Conservation (phyloP, 1,140 invertebrate species). For the Polyergus mexicanus region DNA sequence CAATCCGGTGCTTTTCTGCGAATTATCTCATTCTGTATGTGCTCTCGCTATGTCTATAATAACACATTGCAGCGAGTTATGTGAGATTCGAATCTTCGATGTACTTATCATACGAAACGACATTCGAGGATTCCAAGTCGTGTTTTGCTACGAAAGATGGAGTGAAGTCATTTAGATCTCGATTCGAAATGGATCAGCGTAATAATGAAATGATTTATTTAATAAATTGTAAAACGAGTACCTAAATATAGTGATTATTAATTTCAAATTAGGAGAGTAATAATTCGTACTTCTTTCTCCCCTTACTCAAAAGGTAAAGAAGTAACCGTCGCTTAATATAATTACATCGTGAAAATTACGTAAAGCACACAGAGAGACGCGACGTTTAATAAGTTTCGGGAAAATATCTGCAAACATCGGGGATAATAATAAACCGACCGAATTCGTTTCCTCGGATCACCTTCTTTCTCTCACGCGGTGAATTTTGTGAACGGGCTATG, state of each 20-base stretch:
- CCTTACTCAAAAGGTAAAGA: not conserved
- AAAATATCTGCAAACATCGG: conserved; percentile 43
- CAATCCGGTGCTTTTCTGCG: conserved; percentile 8
- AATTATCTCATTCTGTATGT: conserved; percentile 18
- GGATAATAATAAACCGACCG: not conserved
- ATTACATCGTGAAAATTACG: conserved; percentile 17
- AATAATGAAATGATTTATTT: not conserved
- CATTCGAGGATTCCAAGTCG: not conserved
- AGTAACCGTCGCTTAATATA: not conserved
- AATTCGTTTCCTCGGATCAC: not conserved
- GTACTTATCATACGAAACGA: not conserved
- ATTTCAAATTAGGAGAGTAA: not conserved
- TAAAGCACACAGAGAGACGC: conserved; percentile 5
- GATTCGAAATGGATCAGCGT: not conserved
- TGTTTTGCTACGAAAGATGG: not conserved
- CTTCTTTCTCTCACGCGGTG: not conserved
- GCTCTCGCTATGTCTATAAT: conserved; percentile 22
- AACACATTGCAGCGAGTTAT: conserved; percentile 54
- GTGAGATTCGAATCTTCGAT: not conserved
- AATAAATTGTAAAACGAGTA: not conserved
- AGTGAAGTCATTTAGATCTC: not conserved
- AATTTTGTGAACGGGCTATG: conserved; percentile 26
- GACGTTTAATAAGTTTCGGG: not conserved
- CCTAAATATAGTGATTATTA: not conserved
- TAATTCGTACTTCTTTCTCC: not conserved